Evolutionary conservation across 2,797 vertebrate genomes (phyloP), one percentile per base, ranked within the genome.

Genomic region (Smutsia gigantea): DNA sequence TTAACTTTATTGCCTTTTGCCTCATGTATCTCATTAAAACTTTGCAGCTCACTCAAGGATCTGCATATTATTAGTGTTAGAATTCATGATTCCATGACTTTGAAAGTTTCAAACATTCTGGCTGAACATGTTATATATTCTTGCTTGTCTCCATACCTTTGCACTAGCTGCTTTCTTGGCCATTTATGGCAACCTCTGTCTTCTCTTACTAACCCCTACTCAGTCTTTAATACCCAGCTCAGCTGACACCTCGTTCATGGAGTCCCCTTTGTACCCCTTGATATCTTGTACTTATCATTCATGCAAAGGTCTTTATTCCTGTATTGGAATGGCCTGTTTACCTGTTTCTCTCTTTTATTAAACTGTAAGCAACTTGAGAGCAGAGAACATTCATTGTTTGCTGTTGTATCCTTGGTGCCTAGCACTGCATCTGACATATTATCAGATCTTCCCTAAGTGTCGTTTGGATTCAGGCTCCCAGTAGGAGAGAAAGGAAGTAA

Each of bases 1-100:
- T 97, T 94, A 74, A 71, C 78, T 86, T 88, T 83, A 96, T 96
- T 95, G 84, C 53, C 66, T 95, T 92, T 93, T 92, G 92, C 83
- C 82, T 96, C 79, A 1, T 91, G 86, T 78, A 93, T 93, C 83
- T 95, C 86, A 93, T 96, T 82, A 97, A 90, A 95, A 90, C 49
- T 74, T 84, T 53, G 39, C 51, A 63, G 87, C 61, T 96, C 96
- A 71, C 93, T 96, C 96, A 95, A 96, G 94, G 74, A 68, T 69
- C 90, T 37, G 55, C 69, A 75, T 53, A 49, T 77, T 75, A 91
- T 95, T 94, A 84, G 82, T 74, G 86, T 90, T 53, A 81, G 42
- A 93, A 84, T 74, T 79, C 74, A 37, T 1, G 3, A 37, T 59
- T 95, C 79, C 31, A 1, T 37, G 74, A 81, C 72, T 87, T 71